These are phyloP conservation scores for Stenotaenia linearis DNA, from an alignment of 2,888 invertebrate species.

Conservation along the genomic window DNA sequence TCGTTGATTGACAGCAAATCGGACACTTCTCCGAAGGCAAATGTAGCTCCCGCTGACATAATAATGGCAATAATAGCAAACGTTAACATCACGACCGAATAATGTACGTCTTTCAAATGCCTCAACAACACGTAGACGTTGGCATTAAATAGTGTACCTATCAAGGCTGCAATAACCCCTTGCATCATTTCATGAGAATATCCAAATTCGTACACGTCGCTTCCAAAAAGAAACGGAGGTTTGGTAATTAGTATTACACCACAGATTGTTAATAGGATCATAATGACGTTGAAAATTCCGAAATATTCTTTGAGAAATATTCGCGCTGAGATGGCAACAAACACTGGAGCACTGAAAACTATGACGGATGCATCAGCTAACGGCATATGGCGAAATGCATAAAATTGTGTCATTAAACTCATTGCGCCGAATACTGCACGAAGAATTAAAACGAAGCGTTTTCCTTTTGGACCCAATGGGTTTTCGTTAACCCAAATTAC, in stretches of 20 bases:
- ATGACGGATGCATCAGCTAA: conserved; percentile 85
- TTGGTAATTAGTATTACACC: conserved; percentile 82
- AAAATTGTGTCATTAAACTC: conserved; percentile 81
- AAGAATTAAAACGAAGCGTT: conserved; percentile 67
- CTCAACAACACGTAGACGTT: conserved; percentile 79
- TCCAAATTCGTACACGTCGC: conserved; percentile 17
- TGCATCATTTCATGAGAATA: conserved; percentile 42
- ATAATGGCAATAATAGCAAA: conserved; percentile 70
- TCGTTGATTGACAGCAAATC: conserved; percentile 76
- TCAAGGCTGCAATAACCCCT: conserved; percentile 78
- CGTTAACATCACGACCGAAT: conserved; percentile 85
- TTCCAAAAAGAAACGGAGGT: conserved; percentile 74
- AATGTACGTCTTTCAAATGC: conserved; percentile 75
- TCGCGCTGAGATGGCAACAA: conserved; percentile 65
- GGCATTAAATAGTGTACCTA: conserved; percentile 80
- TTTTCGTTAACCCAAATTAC: conserved; percentile 72
- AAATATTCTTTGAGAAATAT: conserved; percentile 60
- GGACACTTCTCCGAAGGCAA: conserved; percentile 70
- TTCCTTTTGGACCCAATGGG: conserved; percentile 66
- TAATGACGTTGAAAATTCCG: conserved; percentile 50
- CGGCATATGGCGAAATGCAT: conserved; percentile 85
- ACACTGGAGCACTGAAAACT: conserved; percentile 86
- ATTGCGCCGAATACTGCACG: conserved; percentile 81
- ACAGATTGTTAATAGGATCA: conserved; percentile 72
- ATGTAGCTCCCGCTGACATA: conserved; percentile 61